phyloP scores from a whole-genome alignment of 2,797 vertebrate genomes.

The Sebastes goodei region DNA sequence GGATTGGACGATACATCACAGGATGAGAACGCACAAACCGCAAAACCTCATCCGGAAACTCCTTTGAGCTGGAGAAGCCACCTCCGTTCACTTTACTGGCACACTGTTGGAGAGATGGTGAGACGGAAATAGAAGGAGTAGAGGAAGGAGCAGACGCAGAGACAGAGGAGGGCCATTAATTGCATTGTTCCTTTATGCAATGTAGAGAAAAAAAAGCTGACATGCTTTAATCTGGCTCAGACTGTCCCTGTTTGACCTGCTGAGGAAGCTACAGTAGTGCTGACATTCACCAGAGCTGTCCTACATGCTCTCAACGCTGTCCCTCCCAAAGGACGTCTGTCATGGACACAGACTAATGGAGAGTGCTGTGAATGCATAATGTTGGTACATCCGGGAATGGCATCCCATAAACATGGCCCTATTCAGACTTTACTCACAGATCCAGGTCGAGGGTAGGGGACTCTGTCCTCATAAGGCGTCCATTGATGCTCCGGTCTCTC shows the following conservation, averaged over 20 bases:
- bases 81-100: slow-evolving; percentile 95
- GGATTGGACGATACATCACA: slow-evolving; percentile 91
- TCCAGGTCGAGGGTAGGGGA: slow-evolving; percentile 95
- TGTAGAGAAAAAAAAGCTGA: slow-evolving; percentile 14
- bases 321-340: slow-evolving; percentile 16
- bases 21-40: slow-evolving; percentile 93
- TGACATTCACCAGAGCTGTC: slow-evolving; percentile 51
- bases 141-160: background rate
- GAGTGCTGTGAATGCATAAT: slow-evolving; percentile 43
- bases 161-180: slow-evolving; percentile 18
- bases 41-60: slow-evolving; percentile 94
- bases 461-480: slow-evolving; percentile 92
- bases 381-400: background rate
- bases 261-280: slow-evolving; percentile 44
- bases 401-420: slow-evolving; percentile 11
- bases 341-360: slow-evolving; percentile 16
- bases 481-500: slow-evolving; percentile 95
- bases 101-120: slow-evolving; percentile 82
- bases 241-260: slow-evolving; percentile 44
- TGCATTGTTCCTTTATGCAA: background rate
- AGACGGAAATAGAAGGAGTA: background rate
- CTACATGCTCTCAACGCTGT: slow-evolving; percentile 42
- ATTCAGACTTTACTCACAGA: slow-evolving; percentile 85
- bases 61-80: slow-evolving; percentile 90
- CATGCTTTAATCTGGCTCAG: slow-evolving; percentile 23